Evolutionary conservation across 2,797 vertebrate genomes (phyloP).

Genomic region (Halcyon leucocephala): DNA sequence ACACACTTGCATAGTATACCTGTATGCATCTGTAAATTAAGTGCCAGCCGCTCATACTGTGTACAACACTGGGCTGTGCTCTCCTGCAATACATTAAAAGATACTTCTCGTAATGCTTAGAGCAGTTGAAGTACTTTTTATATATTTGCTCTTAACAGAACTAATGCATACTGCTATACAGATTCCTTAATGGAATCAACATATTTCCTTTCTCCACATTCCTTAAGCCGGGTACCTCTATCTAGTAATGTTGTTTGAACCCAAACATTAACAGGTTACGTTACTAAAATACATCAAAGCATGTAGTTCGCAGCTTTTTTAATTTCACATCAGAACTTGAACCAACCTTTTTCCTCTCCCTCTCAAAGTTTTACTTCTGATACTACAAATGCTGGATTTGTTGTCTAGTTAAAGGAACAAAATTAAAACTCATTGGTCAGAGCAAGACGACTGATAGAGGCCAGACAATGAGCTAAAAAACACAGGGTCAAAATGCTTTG

Average conservation of each 20-base stretch:
- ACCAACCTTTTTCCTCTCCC: constrained; percentile 35
- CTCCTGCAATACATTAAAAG: constrained; percentile 77
- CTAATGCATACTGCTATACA: constrained; percentile 86
- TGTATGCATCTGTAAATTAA: constrained; percentile 83
- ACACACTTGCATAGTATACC: constrained; percentile 92
- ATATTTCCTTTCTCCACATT: constrained; percentile 90
- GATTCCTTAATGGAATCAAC: constrained; percentile 97
- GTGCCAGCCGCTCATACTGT: constrained; percentile 81
- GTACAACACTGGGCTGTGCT: constrained; percentile 76
- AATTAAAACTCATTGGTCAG: constrained; percentile 68
- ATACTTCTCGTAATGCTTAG: constrained; percentile 77
- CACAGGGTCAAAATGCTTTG: constrained; percentile 41
- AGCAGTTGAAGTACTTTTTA: constrained; percentile 86
- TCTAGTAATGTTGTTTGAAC: constrained; percentile 67
- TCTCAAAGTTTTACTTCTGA: constrained; percentile 67
- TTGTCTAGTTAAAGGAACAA: constrained; percentile 70
- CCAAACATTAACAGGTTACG: constrained; percentile 76
- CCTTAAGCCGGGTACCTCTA: constrained; percentile 79
- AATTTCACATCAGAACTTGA: constrained; percentile 27
- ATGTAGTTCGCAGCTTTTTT: constrained; percentile 34
- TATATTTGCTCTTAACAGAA: constrained; percentile 87
- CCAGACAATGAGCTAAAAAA: constrained; percentile 65
- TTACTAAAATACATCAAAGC: constrained; percentile 48
- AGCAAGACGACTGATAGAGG: constrained; percentile 54
- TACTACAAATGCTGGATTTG: constrained; percentile 77